phyloP scores from a whole-genome alignment of 2,797 vertebrate genomes.

The Hippopotamyrus pictus region DNA sequence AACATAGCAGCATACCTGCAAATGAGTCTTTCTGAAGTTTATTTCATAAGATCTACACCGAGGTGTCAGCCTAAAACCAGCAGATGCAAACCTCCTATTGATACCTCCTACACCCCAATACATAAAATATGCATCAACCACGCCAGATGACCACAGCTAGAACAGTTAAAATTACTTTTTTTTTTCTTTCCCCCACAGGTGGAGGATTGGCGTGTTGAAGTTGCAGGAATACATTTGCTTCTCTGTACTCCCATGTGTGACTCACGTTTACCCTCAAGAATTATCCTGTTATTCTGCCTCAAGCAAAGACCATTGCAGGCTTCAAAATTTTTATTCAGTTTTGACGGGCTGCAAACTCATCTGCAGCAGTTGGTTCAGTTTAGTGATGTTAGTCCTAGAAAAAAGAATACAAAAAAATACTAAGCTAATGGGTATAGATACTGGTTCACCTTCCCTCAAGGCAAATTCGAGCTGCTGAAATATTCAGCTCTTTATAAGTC shows the following conservation, averaged over 20 bases:
- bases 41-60: neutral
- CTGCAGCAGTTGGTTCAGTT: neutral
- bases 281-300: neutral
- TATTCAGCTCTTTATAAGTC: neutral
- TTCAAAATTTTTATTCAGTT: neutral
- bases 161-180: neutral
- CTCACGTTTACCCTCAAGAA: neutral
- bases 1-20: neutral
- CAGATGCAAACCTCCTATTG: neutral
- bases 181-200: neutral
- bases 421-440: neutral
- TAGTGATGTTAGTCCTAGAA: neutral
- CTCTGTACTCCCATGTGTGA: neutral
- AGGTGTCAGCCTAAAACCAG: neutral
- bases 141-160: neutral
- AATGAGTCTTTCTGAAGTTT: neutral
- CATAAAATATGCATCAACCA: neutral
- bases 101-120: neutral
- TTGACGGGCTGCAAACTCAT: neutral
- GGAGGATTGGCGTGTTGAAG: neutral
- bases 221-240: neutral
- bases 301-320: neutral
- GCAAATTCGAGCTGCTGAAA: neutral
- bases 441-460: neutral
- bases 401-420: neutral